These are phyloP conservation scores for Drosophila lutescens DNA, from an alignment of 2,888 invertebrate species.

Conservation along the genomic window DNA sequence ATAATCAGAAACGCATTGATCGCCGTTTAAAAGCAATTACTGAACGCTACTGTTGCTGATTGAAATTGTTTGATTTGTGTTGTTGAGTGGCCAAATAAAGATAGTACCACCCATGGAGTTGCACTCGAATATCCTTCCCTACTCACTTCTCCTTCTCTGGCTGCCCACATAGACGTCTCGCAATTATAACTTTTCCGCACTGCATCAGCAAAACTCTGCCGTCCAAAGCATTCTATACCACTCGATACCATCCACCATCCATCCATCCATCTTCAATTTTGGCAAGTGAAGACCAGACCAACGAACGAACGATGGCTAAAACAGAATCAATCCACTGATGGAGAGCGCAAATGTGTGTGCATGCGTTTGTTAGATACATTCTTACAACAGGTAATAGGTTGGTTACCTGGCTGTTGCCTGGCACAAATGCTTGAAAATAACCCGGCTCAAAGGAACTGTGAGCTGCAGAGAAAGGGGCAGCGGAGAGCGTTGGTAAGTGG, in stretches of 20 bases:
- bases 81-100: slow-evolving; percentile 18
- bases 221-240: not conserved
- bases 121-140: not conserved
- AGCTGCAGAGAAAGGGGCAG: slow-evolving; percentile 6
- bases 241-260: slow-evolving; percentile 4
- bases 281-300: slow-evolving; percentile 34
- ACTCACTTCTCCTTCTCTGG: not conserved
- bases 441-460: slow-evolving; percentile 36
- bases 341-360: slow-evolving; percentile 20
- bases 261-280: slow-evolving; percentile 29
- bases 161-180: slow-evolving; percentile 4
- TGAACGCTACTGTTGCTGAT: not conserved
- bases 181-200: slow-evolving; percentile 34
- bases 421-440: slow-evolving; percentile 37
- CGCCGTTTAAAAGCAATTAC: not conserved
- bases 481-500: slow-evolving; percentile 20
- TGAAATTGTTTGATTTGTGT: slow-evolving; percentile 17
- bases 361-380: slow-evolving; percentile 71
- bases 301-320: slow-evolving; percentile 46
- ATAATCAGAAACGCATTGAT: slow-evolving; percentile 1
- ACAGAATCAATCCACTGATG: slow-evolving; percentile 26
- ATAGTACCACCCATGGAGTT: slow-evolving; percentile 11
- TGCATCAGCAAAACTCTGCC: slow-evolving; percentile 17
- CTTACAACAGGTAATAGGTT: slow-evolving; percentile 73
- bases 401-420: slow-evolving; percentile 18